Percentiles rank a stretch among this genome's conserved stretches.
Evolutionary conservation across 2,888 invertebrate genomes (phyloP).

Genomic region (Callyntrura guangdongensis): DNA sequence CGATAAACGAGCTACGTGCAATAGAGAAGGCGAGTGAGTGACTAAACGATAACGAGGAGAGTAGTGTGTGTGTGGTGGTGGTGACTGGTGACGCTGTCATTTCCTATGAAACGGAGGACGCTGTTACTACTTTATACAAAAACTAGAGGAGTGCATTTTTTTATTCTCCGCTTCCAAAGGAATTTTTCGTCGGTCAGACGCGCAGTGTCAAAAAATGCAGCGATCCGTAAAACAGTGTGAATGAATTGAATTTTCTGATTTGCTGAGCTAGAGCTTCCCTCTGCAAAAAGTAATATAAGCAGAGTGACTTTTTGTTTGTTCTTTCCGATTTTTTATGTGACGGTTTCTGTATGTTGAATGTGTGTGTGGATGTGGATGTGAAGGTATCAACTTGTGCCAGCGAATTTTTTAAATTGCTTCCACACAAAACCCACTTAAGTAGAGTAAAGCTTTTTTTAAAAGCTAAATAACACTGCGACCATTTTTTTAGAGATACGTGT

Average conservation of each 20-base stretch:
- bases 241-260: conserved; percentile 57
- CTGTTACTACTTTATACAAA: conserved; percentile 1
- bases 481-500: not conserved
- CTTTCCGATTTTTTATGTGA: conserved; percentile 17
- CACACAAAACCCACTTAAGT: conserved; percentile 29
- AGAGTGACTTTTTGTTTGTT: conserved; percentile 38
- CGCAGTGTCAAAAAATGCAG: conserved; percentile 62
- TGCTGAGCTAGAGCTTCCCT: not conserved
- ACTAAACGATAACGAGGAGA: conserved; percentile 15
- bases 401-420: conserved; percentile 44
- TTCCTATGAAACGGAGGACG: conserved; percentile 35
- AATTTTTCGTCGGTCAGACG: conserved; percentile 64
- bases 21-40: conserved; percentile 21
- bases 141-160: conserved; percentile 15
- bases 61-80: not conserved
- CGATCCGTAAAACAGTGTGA: conserved; percentile 60
- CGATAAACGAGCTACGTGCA: conserved; percentile 38
- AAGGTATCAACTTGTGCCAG: conserved; percentile 49
- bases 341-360: too few relatives aligned
- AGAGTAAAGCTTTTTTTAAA: conserved; percentile 27
- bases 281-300: not conserved
- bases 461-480: not conserved
- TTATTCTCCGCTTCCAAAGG: conserved; percentile 26
- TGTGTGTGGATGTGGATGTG: not conserved
- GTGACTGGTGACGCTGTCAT: conserved; percentile 35